Evolutionary conservation across 2,113 vertebrate species (phyloP), one percentile per base, ranked within the genome.

Genomic region (Anseranas semipalmata): DNA sequence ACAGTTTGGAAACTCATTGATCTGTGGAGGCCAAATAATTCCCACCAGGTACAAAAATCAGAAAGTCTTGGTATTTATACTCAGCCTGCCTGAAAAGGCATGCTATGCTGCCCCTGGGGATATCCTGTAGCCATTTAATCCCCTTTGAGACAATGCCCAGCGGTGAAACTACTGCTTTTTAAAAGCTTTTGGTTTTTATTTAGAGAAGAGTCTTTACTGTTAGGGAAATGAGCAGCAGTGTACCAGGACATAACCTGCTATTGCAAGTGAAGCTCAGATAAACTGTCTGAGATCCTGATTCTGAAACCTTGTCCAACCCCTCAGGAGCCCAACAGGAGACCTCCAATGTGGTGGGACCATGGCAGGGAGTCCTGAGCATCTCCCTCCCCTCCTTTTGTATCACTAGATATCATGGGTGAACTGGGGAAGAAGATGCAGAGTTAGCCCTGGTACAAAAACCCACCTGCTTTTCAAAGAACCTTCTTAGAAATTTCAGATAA

Each of bases 281-380:
- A 81, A 65, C 37, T 63, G 13, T n/a, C n/a, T 15, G 1, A 60
- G 46, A 43, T 28, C 27, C 12, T 15, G 13, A 14, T 3, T 18
- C 17, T 35, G 59, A 76, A 68, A 17, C 8, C 41, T 46, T 48
- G n/a, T 79, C 30, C 15, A 62, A 14, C 56, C 46, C 35, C 20
- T 80, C 55, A 78, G 39, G 50, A 1, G 1, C 19, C 65, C 20
- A 35, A 48, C 21, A 56, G 41, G 74, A 96, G 22, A 24, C 2
- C 11, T 83, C 32, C 41, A 27, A 13, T 5, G 18, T 1, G 2
- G 15, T 1, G 2, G 35, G 39, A 60, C 39, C 21, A 1, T 48
- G 65, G 22, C 58, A 91, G 43, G 73, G 20, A 75, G 14, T 10
- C 19, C 7, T 4, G 6, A 67, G 41, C 58, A 56, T 35, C 35